Base-by-base conservation (phyloP, 2,797 vertebrate species). In the Gadopsis marmoratus region DNA sequence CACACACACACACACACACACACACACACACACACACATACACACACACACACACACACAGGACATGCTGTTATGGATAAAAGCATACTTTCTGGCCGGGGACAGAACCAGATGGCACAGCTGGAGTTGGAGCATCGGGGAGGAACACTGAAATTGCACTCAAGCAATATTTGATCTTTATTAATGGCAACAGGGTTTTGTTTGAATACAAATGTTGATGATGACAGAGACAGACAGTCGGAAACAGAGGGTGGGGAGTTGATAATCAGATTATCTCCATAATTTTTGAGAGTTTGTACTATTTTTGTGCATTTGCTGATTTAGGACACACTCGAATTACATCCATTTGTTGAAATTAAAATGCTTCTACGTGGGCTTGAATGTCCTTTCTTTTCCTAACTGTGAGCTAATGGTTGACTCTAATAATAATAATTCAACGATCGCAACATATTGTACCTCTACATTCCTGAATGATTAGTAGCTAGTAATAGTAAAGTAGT, bases 261-360 rank as follows among this genome's bases (percentile, higher is more conserved):
- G 59, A 78, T 91, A 86, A 91, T 92, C 90, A 89, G 88, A 92
- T 93, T 88, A 92, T 86, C 78, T 72, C 69, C 59, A 50, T 82
- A 67, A 41, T 86, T 78, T 85, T 80, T 76, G 26, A 81, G 78
- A 73, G 41, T 79, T 78, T 81, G 78, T 81, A 56, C 76, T 86
- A 86, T 85, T 86, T 84, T 78, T 60, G 70, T 87, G 65, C 85
- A 88, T 87, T 89, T 79, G 70, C 73, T 89, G 79, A 90, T 82
- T 83, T 88, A 86, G 88, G 90, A 87, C 87, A 88, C 72, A 65
- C 45, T 83, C 74, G 84, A 86, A 86, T 91, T 84, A 89, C 60
- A 75, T 83, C 87, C 84, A 86, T 91, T 88, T 75, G 84, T 86
- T 65, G 74, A 78, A 86, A 82, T 85, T 45, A 86, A 85, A 85